Evolutionary conservation across 2,888 invertebrate species (phyloP).

Genomic region (Nebria salina): DNA sequence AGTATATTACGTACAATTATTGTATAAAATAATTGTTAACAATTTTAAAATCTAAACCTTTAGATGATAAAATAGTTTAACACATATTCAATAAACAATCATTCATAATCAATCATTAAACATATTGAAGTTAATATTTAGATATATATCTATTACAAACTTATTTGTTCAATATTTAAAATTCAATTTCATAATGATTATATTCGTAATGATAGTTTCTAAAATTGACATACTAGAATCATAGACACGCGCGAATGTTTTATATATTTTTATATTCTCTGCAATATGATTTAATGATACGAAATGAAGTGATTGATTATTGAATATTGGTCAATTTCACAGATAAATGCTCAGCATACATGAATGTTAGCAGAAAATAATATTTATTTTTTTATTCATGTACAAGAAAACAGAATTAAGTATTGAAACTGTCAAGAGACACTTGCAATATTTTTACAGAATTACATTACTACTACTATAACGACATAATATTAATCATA

Average conservation of each 20-base stretch:
- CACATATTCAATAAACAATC: conserved; percentile 27
- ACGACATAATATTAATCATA: conserved; percentile 12
- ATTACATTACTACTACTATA: conserved; percentile 28
- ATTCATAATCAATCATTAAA: background rate
- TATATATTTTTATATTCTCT: background rate
- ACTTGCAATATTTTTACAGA: conserved; percentile 44
- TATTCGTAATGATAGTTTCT: no score
- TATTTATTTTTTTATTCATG: conserved; percentile 47
- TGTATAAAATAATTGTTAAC: conserved; percentile 43
- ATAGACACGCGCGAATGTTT: no score
- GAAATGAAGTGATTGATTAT: background rate
- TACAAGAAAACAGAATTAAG: conserved; percentile 38
- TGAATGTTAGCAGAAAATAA: conserved; percentile 31
- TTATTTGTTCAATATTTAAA: no score
- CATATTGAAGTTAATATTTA: background rate
- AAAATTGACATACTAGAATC: no score
- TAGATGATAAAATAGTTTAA: conserved; percentile 18
- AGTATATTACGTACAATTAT: conserved; percentile 43
- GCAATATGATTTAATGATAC: background rate
- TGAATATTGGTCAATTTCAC: conserved; percentile 37
- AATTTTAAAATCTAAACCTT: conserved; percentile 38
- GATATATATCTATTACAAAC: background rate
- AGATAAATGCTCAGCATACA: conserved; percentile 47
- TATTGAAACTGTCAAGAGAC: conserved; percentile 25
- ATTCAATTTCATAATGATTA: no score